Evolutionary conservation across 2,113 vertebrate genomes (phyloP).

Genomic region (Coryphaenoides rupestris): DNA sequence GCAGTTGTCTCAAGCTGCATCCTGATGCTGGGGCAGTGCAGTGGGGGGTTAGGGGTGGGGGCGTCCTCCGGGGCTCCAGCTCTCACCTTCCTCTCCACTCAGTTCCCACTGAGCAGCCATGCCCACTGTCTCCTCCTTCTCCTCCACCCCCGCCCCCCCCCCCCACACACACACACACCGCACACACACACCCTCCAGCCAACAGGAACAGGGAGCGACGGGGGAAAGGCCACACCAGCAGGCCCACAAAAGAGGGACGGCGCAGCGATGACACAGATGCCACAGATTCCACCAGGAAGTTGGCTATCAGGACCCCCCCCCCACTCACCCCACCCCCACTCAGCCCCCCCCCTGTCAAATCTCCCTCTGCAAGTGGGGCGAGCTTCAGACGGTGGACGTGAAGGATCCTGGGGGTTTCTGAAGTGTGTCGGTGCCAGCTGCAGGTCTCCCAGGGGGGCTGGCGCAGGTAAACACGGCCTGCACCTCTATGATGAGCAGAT

Average conservation of each 20-base stretch:
- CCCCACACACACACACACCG: too few relatives aligned
- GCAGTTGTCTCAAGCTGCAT: slow-evolving; percentile 53
- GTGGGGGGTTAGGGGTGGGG: too few relatives aligned
- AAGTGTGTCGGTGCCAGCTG: neutral
- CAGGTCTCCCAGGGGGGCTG: neutral
- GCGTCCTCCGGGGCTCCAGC: slow-evolving; percentile 1
- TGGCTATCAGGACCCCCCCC: too few relatives aligned
- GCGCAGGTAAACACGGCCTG: slow-evolving; percentile 8
- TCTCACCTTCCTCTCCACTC: slow-evolving; percentile 30
- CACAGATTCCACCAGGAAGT: neutral
- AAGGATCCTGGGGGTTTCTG: too few relatives aligned
- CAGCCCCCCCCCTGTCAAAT: neutral
- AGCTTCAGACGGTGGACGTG: neutral
- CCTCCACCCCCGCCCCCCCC: neutral
- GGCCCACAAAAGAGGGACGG: neutral
- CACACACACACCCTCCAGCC: slow-evolving; percentile 6
- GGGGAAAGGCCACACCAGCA: neutral
- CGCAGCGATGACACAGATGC: neutral
- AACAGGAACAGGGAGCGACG: neutral
- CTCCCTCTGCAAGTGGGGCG: neutral
- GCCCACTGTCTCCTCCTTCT: too few relatives aligned
- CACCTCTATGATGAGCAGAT: slow-evolving; percentile 11
- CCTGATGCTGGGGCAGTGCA: slow-evolving; percentile 33
- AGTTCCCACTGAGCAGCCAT: slow-evolving; percentile 29
- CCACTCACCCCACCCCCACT: too few relatives aligned